These are phyloP conservation scores for Acipenser ruthenus DNA, from an alignment of 2,797 vertebrate species.

Conservation along the genomic window DNA sequence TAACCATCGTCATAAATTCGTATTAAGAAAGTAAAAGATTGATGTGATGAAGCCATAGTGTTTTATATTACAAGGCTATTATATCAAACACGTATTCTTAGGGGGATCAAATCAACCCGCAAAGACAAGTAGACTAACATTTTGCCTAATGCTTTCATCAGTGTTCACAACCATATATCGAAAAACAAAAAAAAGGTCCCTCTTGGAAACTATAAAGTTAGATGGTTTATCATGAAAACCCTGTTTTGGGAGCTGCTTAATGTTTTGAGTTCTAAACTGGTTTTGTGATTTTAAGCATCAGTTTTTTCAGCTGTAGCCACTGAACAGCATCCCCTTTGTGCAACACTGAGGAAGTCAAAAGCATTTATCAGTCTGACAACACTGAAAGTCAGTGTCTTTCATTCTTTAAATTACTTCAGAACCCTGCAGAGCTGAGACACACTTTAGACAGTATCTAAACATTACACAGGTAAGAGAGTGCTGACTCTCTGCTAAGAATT, in stretches of 20 bases:
- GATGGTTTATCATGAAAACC: too few relatives aligned
- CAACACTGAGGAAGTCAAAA: slow-evolving; percentile 19
- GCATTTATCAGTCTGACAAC: slow-evolving; percentile 25
- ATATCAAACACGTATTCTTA: too few relatives aligned
- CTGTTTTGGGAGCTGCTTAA: not conserved
- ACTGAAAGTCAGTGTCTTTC: slow-evolving; percentile 15
- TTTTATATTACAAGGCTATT: too few relatives aligned
- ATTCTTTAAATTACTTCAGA: slow-evolving; percentile 18
- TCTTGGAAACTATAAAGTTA: too few relatives aligned
- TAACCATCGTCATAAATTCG: too few relatives aligned
- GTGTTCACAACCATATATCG: too few relatives aligned
- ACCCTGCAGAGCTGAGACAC: slow-evolving; percentile 13
- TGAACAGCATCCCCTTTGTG: slow-evolving; percentile 9
- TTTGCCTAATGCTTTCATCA: too few relatives aligned
- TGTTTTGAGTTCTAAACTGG: slow-evolving; percentile 24
- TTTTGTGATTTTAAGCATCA: slow-evolving; percentile 8
- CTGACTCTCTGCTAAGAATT: not conserved
- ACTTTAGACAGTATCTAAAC: slow-evolving; percentile 25
- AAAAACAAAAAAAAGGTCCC: too few relatives aligned
- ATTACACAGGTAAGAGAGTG: slow-evolving; percentile 17
- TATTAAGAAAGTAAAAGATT: too few relatives aligned
- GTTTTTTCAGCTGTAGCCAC: slow-evolving; percentile 16
- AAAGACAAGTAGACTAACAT: too few relatives aligned
- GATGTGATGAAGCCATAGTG: too few relatives aligned
- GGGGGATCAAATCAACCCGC: too few relatives aligned